Evolutionary conservation across 2,888 invertebrate genomes (phyloP), one percentile per base, ranked within the genome.

Genomic region (Melanostoma mellinum): DNA sequence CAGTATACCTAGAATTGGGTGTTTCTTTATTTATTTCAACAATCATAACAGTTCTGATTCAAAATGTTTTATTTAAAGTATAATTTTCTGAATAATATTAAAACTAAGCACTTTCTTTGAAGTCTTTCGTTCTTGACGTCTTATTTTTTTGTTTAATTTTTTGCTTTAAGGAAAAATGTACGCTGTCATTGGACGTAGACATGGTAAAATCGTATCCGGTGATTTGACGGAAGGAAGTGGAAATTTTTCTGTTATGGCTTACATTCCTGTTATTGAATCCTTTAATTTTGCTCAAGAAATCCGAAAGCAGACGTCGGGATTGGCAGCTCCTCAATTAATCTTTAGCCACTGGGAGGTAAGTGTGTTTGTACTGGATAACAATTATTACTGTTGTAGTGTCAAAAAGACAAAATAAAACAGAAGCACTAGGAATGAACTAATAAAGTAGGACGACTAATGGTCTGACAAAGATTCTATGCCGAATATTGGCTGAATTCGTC

Each of bases 311-410:
- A 99, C 99, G 32, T 98, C 98, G 76, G 99, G 99, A 6, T 93
- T 98, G 86, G 99, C 99, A 6, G 96, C 96, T 90, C 99, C 99
- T 0, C 98, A 98, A 91, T 93, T 99, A 86, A 94, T 97, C 87
- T 99, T 99, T 92, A 98, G 98, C 89, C 99, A 99, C 91, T 99
- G 99, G 97, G 98, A 99, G 95, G 97, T 97, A 89, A 93, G 93
- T 89, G 85, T 63, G 40, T 5, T 46, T 20, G 20, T 20, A 20
- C 20, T 20, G 20, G 20, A 20, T 20, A 20, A 20, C 0, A 20
- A 20, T 20, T 20, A 20, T 20, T 20, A 1, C 20, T 20, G 20
- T 20, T 20, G 20, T 20, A 20, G 20, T 20, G 0, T 20, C 1
- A 20, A 20, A 20, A 20, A 1, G 20, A 20, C 1, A 20, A 20